Base-by-base conservation (phyloP, 2,113 vertebrate genomes). In the Steatornis caripensis region DNA sequence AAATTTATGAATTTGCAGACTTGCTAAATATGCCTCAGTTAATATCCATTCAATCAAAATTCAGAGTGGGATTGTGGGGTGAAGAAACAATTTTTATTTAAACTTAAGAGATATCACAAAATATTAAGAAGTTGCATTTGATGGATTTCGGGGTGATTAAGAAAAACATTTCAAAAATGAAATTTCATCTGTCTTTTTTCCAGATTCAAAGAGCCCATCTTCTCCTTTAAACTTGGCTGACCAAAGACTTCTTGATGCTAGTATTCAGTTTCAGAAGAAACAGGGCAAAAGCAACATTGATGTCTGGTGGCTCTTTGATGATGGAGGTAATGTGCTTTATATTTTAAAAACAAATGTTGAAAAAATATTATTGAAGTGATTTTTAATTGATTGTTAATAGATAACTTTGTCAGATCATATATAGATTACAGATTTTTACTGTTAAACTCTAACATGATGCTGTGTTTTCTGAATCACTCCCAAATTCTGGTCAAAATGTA, bases 261-360 rank as follows among this genome's bases (percentile, higher is more conserved):
- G 99, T 96, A 98, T 98, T 91, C 99, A 99, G 92, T 99, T 99
- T 98, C 99, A 99, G 98, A 99, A 98, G 97, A 99, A 99, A 86
- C 99, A 99, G 97, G 99, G 99, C 54, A 99, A 99, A 97, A 99
- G 98, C 68, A 99, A 99, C 11, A 99, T 99, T 96, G 99, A 99
- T 12, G 99, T 99, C 24, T 99, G 99, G 99, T 99, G 99, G 99
- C 99, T 99, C 90, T 99, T 99, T 97, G 99, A 99, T 92, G 99
- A 99, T 83, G 99, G 99, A 94, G 99, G 99, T 99, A 98, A 98
- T 97, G 57, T 91, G 32, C 29, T 62, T 77, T 34, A 13, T 41
- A 45, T 10, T 76, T 60, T 2, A 34, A 49, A 81, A 87, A 39
- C 8, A 74, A 65, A 10, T 16, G 10, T 39, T 49, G 3, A 3